These are phyloP conservation scores for Phoenicopterus ruber DNA, from an alignment of 2,113 vertebrate species.

Conservation along the genomic window DNA sequence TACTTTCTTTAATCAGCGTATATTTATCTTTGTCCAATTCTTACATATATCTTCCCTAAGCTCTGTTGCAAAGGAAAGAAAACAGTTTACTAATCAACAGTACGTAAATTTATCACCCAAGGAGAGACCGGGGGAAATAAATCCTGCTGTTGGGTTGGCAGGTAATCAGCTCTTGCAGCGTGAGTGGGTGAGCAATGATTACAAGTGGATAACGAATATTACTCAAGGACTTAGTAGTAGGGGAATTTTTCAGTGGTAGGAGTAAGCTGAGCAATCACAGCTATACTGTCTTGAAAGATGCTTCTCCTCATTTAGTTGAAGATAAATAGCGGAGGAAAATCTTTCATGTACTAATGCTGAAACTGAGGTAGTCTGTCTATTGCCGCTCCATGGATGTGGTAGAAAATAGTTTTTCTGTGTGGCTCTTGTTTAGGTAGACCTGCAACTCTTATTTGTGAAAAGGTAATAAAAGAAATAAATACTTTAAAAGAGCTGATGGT, in stretches of 20 bases:
- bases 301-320: neutral
- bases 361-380: neutral
- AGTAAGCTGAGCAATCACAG: constrained; percentile 17
- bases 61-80: constrained; percentile 16
- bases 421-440: neutral
- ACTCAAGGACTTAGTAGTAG: neutral
- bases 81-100: constrained; percentile 7
- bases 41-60: neutral
- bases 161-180: neutral
- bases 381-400: neutral
- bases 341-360: neutral
- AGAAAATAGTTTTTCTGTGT: neutral
- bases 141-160: constrained; percentile 39
- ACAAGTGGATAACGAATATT: constrained; percentile 18
- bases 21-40: neutral
- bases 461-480: neutral
- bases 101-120: constrained; percentile 11
- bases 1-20: constrained; percentile 21
- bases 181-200: constrained; percentile 28
- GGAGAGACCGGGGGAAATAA: neutral
- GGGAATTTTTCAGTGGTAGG: neutral
- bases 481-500: neutral
- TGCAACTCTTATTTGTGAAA: neutral
- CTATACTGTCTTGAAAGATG: neutral
- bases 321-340: neutral